Percentiles rank a stretch among this genome's conserved stretches.
Conservation (phyloP, 2,888 invertebrate genomes). For the Chironomus tentans region DNA sequence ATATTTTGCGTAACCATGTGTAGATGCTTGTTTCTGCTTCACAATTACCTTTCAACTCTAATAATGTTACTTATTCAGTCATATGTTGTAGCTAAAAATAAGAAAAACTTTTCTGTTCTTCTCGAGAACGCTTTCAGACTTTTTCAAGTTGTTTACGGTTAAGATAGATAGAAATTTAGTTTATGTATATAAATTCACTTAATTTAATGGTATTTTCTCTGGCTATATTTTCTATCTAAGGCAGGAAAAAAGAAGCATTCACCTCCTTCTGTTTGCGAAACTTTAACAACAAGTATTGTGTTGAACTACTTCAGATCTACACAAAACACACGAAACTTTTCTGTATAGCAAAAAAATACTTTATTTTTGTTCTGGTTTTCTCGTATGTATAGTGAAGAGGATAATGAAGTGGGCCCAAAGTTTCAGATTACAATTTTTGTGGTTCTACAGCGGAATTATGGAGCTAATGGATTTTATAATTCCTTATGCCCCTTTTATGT, state of each 20-base stretch:
- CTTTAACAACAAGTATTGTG: neutral
- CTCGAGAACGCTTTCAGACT: neutral
- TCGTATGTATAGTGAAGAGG: neutral
- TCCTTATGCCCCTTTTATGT: too few species aligned
- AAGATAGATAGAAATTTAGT: neutral
- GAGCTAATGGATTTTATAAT: neutral
- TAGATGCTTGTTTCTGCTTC: neutral
- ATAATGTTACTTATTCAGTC: neutral
- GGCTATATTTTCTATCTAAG: too few species aligned
- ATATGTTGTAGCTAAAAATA: neutral
- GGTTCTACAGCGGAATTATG: neutral
- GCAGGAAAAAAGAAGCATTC: neutral
- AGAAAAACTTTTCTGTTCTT: neutral
- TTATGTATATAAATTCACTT: constrained; percentile 20
- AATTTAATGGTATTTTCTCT: constrained; percentile 11
- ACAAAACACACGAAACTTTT: neutral
- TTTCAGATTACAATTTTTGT: neutral
- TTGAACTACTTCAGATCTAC: neutral
- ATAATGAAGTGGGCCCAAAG: constrained; percentile 4
- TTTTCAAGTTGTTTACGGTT: constrained; percentile 1
- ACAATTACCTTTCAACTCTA: too few species aligned
- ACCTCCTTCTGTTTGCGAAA: neutral
- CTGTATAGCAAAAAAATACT: neutral
- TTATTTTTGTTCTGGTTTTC: neutral
- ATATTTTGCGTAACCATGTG: neutral